Evolutionary conservation across 2,113 vertebrate genomes (phyloP).

Genomic region (Phrynocephalus versicolor): DNA sequence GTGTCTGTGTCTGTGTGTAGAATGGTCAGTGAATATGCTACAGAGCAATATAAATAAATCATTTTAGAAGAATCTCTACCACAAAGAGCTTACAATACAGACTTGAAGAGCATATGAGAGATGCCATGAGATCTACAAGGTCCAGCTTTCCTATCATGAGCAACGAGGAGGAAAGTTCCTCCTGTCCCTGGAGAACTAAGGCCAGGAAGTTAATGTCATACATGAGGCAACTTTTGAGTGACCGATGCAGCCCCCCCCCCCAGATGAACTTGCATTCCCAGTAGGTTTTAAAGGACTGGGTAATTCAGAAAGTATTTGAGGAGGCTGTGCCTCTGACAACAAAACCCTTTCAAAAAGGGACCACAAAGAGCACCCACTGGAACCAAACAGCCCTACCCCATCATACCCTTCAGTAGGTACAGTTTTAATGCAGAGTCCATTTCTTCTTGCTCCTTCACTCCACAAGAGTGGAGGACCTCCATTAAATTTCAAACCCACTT

Average conservation of each 20-base stretch:
- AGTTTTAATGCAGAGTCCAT: not conserved
- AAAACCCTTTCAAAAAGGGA: not conserved
- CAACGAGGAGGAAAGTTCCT: not conserved
- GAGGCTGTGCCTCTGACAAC: not conserved
- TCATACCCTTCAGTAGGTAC: not conserved
- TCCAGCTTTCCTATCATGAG: conserved; percentile 38
- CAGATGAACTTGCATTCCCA: not conserved
- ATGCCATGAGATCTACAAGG: not conserved
- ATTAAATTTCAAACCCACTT: not conserved
- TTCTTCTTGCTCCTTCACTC: not conserved
- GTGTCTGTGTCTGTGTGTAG: too few relatives aligned
- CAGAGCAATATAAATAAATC: not conserved
- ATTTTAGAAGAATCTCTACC: not conserved
- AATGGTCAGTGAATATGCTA: not conserved
- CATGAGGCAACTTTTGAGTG: not conserved
- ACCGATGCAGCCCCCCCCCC: not conserved
- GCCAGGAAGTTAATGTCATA: not conserved
- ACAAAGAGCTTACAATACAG: not conserved
- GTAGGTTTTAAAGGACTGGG: not conserved
- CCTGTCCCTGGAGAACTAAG: not conserved
- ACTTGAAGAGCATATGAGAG: too few relatives aligned
- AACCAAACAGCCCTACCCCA: not conserved
- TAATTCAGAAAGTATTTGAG: not conserved
- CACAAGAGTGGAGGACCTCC: not conserved
- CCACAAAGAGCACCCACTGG: not conserved